A percentile compares a stretch with the other conserved stretches of the same genome.
phyloP scores from a whole-genome alignment of 2,888 invertebrate genomes.

The Mechanitis messenoides region DNA sequence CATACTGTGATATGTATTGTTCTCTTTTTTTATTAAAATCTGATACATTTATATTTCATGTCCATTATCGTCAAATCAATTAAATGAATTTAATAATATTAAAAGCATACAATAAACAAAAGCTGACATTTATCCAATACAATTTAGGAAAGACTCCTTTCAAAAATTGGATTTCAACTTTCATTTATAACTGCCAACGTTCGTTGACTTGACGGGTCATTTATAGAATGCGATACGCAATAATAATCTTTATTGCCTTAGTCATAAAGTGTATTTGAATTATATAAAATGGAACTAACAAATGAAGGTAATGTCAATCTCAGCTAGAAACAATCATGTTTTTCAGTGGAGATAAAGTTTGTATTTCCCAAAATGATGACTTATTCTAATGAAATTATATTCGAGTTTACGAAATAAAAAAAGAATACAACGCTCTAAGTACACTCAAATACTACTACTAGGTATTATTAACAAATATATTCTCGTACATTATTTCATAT shows the following conservation, averaged over 20 bases:
- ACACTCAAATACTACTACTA: no score
- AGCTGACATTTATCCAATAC: conserved; percentile 3
- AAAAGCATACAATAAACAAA: conserved; percentile 2
- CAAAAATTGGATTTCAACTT: conserved; percentile 12
- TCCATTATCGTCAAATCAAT: neutral
- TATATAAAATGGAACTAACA: conserved; percentile 7
- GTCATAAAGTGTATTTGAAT: conserved; percentile 7
- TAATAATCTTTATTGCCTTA: conserved; percentile 8
- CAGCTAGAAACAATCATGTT: conserved; percentile 18
- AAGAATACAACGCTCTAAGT: no score
- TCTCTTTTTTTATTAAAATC: neutral
- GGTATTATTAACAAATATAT: no score
- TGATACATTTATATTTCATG: neutral
- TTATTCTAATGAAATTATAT: no score
- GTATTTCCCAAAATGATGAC: no score
- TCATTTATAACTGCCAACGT: conserved; percentile 22
- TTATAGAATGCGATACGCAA: conserved; percentile 8
- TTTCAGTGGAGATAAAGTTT: conserved; percentile 11
- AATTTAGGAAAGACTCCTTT: conserved; percentile 2
- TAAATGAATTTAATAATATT: neutral
- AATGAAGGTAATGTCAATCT: conserved; percentile 22
- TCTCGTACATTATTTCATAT: no score
- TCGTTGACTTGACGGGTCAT: conserved; percentile 20
- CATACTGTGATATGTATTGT: no score
- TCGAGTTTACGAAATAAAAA: no score